Base-by-base conservation (phyloP, 2,797 vertebrate species). In the Aphelocoma californica region DNA sequence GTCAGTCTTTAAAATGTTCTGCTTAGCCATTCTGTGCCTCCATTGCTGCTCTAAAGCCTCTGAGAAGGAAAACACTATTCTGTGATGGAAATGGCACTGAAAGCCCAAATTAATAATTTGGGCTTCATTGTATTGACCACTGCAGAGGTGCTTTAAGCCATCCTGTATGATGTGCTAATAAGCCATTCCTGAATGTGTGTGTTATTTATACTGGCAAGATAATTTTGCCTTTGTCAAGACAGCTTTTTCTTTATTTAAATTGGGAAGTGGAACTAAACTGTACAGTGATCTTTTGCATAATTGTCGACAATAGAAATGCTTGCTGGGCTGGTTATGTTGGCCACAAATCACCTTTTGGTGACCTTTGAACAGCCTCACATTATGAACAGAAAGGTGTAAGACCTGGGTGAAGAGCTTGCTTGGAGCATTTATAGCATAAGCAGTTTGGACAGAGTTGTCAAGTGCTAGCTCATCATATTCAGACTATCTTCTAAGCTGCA, bases 331-430 rank as follows among this genome's bases (percentile, higher is more conserved):
- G 91, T 96, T 96, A 13, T 32, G 62, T 80, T 73, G 89, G 74
- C 92, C 86, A 73, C 93, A 86, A 60, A 67, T 91, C 72, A 86
- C 94, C 94, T 89, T 88, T 60, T 72, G 89, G 81, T 96, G 88
- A 96, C 91, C 92, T 32, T 26, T 6, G 57, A 95, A 69, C 42
- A 58, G 26, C 51, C 72, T 91, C 29, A 65, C 47, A 11, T 81
- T 88, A 60, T 64, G 65, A 94, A 70, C n/a, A 73, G 62, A 71
- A 69, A 79, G 67, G 31, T 13, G 0, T 44, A 79, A 88, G 84
- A 47, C 71, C 36, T 47, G 54, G 74, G 57, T 93, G 44, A 95
- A 72, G 77, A 89, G 78, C 87, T 94, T 88, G 84, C 74, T 92
- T 66, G 62, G n/a, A 75, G 36, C 34, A 34, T 60, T 95, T 91